Conservation (phyloP, 1,140 invertebrate species). For the Adelges cooleyi region DNA sequence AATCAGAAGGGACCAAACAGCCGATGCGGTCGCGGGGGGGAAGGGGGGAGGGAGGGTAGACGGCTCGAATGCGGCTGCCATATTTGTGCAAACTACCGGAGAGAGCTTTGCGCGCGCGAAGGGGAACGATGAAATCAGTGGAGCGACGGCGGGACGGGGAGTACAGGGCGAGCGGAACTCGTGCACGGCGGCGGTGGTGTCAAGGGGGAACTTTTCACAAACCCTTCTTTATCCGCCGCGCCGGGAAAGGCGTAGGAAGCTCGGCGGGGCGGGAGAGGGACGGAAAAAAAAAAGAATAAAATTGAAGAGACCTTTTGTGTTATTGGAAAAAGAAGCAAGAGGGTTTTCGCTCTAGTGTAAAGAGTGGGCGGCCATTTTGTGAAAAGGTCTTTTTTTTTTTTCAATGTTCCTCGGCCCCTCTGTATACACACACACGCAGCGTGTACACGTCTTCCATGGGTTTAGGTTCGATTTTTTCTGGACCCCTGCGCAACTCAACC, state of each 20-base stretch:
- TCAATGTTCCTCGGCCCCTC: slow-evolving; percentile 28
- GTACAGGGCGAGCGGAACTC: not conserved
- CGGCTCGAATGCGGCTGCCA: slow-evolving; percentile 32
- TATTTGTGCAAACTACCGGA: slow-evolving; percentile 34
- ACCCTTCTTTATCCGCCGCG: slow-evolving; percentile 20
- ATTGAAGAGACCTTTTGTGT: slow-evolving; percentile 33
- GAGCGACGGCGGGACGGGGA: slow-evolving; percentile 25
- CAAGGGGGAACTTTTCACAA: slow-evolving; percentile 23
- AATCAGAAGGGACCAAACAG: slow-evolving; percentile 33
- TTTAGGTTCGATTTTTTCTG: slow-evolving; percentile 31
- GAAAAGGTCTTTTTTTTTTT: slow-evolving; percentile 33
- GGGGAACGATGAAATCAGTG: slow-evolving; percentile 31
- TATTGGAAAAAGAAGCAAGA: slow-evolving; percentile 32
- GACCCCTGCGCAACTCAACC: slow-evolving; percentile 12
- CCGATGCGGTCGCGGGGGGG: slow-evolving; percentile 10
- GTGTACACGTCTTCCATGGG: slow-evolving; percentile 25
- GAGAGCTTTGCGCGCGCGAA: slow-evolving; percentile 18
- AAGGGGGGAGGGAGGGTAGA: not conserved
- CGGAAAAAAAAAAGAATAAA: slow-evolving; percentile 28
- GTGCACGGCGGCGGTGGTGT: not conserved
- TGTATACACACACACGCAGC: not conserved
- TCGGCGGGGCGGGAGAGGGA: not conserved
- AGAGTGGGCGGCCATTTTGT: slow-evolving; percentile 32
- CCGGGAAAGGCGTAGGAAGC: not conserved
- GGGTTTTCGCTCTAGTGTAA: slow-evolving; percentile 29